Evolutionary conservation across 2,797 vertebrate genomes (phyloP), one percentile per base, ranked within the genome.

Genomic region (Malacoctenus gilli): DNA sequence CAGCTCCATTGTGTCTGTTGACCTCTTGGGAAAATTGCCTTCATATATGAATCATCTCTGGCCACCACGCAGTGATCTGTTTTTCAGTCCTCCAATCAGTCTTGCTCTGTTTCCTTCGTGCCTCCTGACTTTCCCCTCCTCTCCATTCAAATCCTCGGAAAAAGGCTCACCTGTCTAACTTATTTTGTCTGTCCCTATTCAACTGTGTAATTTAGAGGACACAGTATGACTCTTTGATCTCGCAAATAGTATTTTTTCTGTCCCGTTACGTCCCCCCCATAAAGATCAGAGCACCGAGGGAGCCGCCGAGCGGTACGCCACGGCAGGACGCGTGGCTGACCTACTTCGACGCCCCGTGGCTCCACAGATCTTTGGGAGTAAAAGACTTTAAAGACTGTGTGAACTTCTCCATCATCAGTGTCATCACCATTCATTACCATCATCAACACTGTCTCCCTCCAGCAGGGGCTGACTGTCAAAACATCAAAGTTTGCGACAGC

Each of bases 381-480:
- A 55, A 61, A 54, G 18, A 43, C 54, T 44, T 54, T 63, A 65
- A 82, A 69, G 49, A 38, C 41, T 57, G 39, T 18, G 23, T 44
- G 62, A 80, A 76, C 53, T 46, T 70, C 69, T 76, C 64, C 68
- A 66, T 77, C 70, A 68, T 69, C 65, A 34, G 46, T 61, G 72
- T 81, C 72, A 77, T 74, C 75, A 66, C 50, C 59, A 54, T 61
- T 62, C 55, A 80, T 78, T 65, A 68, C 63, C 72, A 76, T 74
- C 76, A 59, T 63, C 77, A 52, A 4, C 37, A 18, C 59, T 35
- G 48, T 57, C 72, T 72, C 65, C 69, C 79, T 75, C 31, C 74
- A 80, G 82, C 71, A 65, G 55, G 56, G 68, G 46, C 74, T 62
- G 53, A 8, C 68, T 84, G 83, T 80, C 82, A 77, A 72, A 82